Base-by-base conservation (phyloP, 2,113 vertebrate genomes). In the Heloderma charlesbogerti region DNA sequence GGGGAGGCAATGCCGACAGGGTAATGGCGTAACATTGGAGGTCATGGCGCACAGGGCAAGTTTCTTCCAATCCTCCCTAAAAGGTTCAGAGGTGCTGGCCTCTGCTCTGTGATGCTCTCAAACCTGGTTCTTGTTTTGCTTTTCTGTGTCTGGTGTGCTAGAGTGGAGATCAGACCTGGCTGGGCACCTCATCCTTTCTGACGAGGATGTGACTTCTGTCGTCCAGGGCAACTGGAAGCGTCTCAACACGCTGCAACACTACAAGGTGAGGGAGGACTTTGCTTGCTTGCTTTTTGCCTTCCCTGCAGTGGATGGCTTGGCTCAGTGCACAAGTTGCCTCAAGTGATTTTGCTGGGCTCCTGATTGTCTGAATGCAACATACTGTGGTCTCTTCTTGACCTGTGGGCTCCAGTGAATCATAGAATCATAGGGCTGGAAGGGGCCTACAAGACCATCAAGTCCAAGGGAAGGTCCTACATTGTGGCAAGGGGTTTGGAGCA, bases 91-190 rank as follows among this genome's bases (percentile, higher is more conserved):
- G n/a, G 15, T 20, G 37, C 69, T 86, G 29, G 18, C 34, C 27
- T 60, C 60, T 31, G 4, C 57, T 29, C 34, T 18, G 20, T 29
- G 37, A 84, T 29, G 82, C 18, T 83, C 48, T 86, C 37, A 92
- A 75, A 25, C 92, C 86, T 79, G 29, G 13, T 31, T 82, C 86
- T 45, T 89, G n/a, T 95, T 48, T 71, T 63, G 13, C 27, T 40
- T 88, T 77, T 48, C 12, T 29, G 6, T 37, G 37, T 74, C 43
- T 45, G 79, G 72, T 81, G 94, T 91, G 93, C 87, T 91, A 99
- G 99, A 99, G 94, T 99, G 99, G 99, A 96, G 99, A 92, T 99
- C 99, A 20, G 99, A 99, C 12, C 98, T 99, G 43, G 99, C 99
- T 0, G 99, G 99, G 75, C 99, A 99, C 84, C 98, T 99, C 90